Conservation (phyloP, 2,113 vertebrate genomes). For the Thunnus thynnus region DNA sequence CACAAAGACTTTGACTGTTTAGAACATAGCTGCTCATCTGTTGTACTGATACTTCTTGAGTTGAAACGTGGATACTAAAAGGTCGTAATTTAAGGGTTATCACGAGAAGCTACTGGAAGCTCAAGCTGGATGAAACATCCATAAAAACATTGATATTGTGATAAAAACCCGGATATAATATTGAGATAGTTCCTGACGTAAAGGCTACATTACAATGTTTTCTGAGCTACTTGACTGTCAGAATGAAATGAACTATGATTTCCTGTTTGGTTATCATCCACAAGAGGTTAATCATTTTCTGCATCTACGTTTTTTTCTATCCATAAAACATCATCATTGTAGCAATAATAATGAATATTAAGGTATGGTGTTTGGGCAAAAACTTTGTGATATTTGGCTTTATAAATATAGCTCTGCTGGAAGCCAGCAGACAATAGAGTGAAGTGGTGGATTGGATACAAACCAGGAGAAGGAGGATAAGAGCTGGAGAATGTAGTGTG, state of each 20-base stretch:
- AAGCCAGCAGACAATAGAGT: slow-evolving; percentile 38
- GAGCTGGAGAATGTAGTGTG: slow-evolving; percentile 37
- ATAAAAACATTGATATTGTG: no score
- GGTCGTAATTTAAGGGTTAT: no score
- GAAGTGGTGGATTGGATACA: slow-evolving; percentile 54
- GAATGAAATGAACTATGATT: neutral
- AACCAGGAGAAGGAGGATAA: slow-evolving; percentile 46
- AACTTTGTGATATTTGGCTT: slow-evolving; percentile 30
- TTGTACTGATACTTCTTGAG: no score
- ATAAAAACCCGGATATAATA: no score
- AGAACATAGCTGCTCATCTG: no score
- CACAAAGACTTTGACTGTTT: no score
- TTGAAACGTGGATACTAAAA: no score
- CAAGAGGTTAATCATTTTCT: neutral
- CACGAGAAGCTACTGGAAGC: no score
- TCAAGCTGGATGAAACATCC: no score
- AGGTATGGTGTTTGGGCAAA: slow-evolving; percentile 6
- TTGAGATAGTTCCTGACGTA: no score
- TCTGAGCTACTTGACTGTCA: neutral
- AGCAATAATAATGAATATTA: neutral
- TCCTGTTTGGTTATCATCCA: neutral
- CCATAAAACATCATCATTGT: neutral
- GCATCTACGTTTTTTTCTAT: neutral
- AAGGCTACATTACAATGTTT: neutral
- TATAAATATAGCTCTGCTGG: slow-evolving; percentile 5